A percentile compares a stretch with the other conserved stretches of the same genome.
These are phyloP conservation scores for Drosophila suboccidentalis DNA, from an alignment of 2,888 invertebrate genomes.

Conservation along the genomic window DNA sequence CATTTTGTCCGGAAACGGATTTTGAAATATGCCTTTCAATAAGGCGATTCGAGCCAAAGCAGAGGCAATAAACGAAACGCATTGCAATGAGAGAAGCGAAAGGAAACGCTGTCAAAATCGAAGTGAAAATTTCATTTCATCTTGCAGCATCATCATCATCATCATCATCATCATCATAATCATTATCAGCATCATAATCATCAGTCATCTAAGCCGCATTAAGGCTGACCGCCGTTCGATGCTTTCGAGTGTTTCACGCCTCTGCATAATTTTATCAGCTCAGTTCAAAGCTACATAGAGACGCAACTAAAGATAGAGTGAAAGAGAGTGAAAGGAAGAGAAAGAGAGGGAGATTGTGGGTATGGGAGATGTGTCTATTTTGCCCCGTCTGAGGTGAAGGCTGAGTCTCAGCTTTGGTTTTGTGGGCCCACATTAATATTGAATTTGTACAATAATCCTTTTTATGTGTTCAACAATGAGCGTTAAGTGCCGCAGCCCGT, in stretches of 20 bases:
- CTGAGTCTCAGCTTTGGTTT: constrained; percentile 27
- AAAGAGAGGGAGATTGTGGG: not conserved
- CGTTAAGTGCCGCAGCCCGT: constrained; percentile 66
- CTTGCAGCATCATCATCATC: constrained; percentile 12
- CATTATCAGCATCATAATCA: constrained; percentile 26
- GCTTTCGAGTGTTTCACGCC: constrained; percentile 73
- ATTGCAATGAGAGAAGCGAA: constrained; percentile 10
- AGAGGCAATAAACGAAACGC: constrained; percentile 35
- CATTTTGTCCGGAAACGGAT: constrained; percentile 56
- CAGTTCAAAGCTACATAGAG: constrained; percentile 26
- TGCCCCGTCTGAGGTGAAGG: constrained; percentile 19
- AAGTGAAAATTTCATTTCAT: constrained; percentile 65
- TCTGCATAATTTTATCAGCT: constrained; percentile 74
- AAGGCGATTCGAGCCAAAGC: constrained; percentile 21
- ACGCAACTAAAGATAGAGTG: not conserved
- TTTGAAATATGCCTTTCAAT: constrained; percentile 72
- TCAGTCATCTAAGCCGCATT: constrained; percentile 68
- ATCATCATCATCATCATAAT: constrained; percentile 8
- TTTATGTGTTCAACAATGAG: constrained; percentile 76
- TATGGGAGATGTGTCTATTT: constrained; percentile 8
- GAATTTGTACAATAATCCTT: constrained; percentile 80
- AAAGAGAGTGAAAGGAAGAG: not conserved
- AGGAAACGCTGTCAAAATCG: constrained; percentile 57
- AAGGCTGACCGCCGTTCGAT: constrained; percentile 62
- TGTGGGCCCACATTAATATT: constrained; percentile 72